These are phyloP conservation scores for Whitmania pigra DNA, from an alignment of 1,140 invertebrate genomes.

Conservation along the genomic window DNA sequence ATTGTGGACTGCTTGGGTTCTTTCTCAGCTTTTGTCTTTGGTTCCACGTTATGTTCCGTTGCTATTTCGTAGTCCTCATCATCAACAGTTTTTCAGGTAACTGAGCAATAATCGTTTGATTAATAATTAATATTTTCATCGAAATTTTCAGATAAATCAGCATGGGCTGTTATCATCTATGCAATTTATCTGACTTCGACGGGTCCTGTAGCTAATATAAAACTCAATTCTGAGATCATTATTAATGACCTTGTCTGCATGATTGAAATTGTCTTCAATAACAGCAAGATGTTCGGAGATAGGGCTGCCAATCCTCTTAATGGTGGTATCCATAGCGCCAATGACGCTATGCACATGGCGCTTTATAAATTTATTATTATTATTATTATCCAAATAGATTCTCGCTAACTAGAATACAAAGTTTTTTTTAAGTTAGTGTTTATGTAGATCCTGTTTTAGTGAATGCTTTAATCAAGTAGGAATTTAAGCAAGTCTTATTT, in stretches of 20 bases:
- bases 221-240: constrained; percentile 10
- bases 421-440: too few relatives aligned
- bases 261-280: constrained; percentile 2
- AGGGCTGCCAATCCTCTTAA: constrained; percentile 3
- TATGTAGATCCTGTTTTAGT: too few relatives aligned
- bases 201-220: background rate
- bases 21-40: constrained; percentile 5
- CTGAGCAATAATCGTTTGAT: too few relatives aligned
- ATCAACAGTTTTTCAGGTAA: background rate
- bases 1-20: background rate
- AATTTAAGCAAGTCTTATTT: too few relatives aligned
- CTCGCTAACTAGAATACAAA: too few relatives aligned
- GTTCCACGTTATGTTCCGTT: background rate
- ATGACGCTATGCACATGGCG: too few relatives aligned
- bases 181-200: background rate
- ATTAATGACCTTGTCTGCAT: constrained; percentile 1
- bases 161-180: constrained; percentile 1
- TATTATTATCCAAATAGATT: too few relatives aligned
- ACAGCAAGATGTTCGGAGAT: background rate
- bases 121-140: too few relatives aligned
- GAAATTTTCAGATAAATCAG: background rate
- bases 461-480: too few relatives aligned
- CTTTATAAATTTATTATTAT: too few relatives aligned
- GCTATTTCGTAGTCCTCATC: background rate
- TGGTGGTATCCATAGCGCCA: background rate